Conservation (phyloP, 2,888 invertebrate species). For the Yponomeuta sedellus region DNA sequence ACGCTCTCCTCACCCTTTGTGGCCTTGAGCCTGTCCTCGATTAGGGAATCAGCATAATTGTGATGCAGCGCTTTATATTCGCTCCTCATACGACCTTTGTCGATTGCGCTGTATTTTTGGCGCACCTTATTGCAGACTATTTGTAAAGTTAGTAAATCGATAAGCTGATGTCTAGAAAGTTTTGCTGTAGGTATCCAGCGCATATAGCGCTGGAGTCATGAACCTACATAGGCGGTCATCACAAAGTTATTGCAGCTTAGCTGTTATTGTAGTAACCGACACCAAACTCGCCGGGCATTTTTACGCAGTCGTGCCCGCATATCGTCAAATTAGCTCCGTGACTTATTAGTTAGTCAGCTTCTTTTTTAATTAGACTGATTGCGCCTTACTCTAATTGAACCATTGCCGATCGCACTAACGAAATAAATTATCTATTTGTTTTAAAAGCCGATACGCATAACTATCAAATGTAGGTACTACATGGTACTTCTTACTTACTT, state of each 20-base stretch:
- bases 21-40: slow-evolving; percentile 57
- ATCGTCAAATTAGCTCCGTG: too few relatives aligned
- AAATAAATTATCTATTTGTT: too few relatives aligned
- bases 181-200: too few relatives aligned
- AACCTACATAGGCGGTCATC: background rate
- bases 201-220: background rate
- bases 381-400: too few relatives aligned
- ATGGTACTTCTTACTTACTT: too few relatives aligned
- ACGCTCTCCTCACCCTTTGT: slow-evolving; percentile 49
- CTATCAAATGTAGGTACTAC: too few relatives aligned
- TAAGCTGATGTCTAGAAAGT: background rate
- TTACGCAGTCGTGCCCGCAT: too few relatives aligned
- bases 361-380: too few relatives aligned
- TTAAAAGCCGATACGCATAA: too few relatives aligned
- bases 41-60: slow-evolving; percentile 19
- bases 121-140: background rate
- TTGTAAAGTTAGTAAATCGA: background rate
- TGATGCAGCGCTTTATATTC: slow-evolving; percentile 10
- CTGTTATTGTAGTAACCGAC: background rate
- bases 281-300: background rate
- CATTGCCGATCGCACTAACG: too few relatives aligned
- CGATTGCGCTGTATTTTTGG: background rate
- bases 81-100: background rate
- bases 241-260: background rate
- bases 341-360: too few relatives aligned